Base-by-base conservation (phyloP, 2,888 invertebrate genomes). In the Ophioninae sp. region DNA sequence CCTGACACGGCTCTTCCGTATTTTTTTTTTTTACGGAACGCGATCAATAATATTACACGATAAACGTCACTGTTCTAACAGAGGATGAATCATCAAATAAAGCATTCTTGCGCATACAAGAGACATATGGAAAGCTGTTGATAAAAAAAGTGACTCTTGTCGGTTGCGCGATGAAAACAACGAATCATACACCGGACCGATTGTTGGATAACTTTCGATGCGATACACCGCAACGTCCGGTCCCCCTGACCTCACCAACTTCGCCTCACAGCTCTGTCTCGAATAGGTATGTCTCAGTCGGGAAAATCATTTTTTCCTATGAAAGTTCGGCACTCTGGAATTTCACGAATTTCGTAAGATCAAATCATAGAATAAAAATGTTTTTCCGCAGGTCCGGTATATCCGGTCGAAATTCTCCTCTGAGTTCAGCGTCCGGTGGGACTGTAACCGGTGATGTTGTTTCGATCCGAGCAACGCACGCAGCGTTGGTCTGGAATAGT, bases 401-500 rank as follows among this genome's bases (percentile, higher is more conserved):
- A 41, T 91, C 89, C 0, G 92, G 91, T 6, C 87, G 93, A 84
- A 88, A 91, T 89, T 93, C 93, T 7, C 93, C 93, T 2, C 86
- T 89, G 5, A 91, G 93, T 85, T 89, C 89, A 20, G 89, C 87
- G 37, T 91, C 92, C 7, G 89, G 90, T 51, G 87, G 88, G 6
- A 90, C 91, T 2, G 89, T 90, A 17, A 85, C 87, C 17, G 90
- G 90, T 23, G 89, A 90, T 58, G 87, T 88, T 44, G 89, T 93
- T 83, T 95, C 95, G 0, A 92, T 95, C 13, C 94, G 94, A 88
- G 93, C 94, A 0, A 95, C 95, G 0, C 93, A 94, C 61, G 92
- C 93, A 9, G 94, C 95, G 84, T 87, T 95, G 7, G 93, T 94
- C 20, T 95, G 95, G 95, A 94, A 94, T 41, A 95, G 95, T 87